Evolutionary conservation across 1,140 invertebrate species (phyloP).

Genomic region (Drosophila saltans): DNA sequence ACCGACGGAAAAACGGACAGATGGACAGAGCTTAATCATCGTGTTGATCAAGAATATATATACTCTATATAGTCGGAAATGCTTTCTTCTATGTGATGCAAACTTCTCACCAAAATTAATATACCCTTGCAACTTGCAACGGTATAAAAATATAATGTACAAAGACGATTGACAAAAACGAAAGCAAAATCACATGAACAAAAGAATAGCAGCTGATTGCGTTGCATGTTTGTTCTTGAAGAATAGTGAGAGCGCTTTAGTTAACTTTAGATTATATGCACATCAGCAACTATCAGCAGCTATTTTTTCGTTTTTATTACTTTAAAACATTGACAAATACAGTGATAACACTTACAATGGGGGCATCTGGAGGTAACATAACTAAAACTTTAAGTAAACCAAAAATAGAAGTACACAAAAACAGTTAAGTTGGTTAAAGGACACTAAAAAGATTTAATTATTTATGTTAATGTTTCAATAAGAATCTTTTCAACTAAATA

Average conservation of each 20-base stretch:
- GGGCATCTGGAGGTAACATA: background rate
- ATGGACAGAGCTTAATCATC: no score
- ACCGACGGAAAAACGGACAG: no score
- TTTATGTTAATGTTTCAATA: background rate
- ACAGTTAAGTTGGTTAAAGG: background rate
- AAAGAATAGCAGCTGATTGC: conserved; percentile 22
- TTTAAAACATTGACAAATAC: no score
- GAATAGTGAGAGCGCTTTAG: conserved; percentile 2
- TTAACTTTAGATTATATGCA: conserved; percentile 12
- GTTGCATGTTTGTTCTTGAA: conserved; percentile 14
- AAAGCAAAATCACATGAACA: conserved; percentile 2
- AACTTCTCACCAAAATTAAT: no score
- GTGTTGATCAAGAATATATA: no score
- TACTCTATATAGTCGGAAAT: no score
- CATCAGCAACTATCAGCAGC: conserved; percentile 21
- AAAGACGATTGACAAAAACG: conserved; percentile 11
- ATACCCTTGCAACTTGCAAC: no score
- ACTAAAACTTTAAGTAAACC: conserved; percentile 7
- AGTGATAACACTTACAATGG: no score
- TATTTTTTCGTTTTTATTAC: background rate
- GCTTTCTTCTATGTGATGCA: no score
- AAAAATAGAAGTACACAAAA: conserved; percentile 7
- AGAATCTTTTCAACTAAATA: background rate
- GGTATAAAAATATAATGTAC: background rate
- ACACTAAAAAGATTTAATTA: background rate